phyloP scores from a whole-genome alignment of 2,888 invertebrate genomes.

The Andrena minutula region DNA sequence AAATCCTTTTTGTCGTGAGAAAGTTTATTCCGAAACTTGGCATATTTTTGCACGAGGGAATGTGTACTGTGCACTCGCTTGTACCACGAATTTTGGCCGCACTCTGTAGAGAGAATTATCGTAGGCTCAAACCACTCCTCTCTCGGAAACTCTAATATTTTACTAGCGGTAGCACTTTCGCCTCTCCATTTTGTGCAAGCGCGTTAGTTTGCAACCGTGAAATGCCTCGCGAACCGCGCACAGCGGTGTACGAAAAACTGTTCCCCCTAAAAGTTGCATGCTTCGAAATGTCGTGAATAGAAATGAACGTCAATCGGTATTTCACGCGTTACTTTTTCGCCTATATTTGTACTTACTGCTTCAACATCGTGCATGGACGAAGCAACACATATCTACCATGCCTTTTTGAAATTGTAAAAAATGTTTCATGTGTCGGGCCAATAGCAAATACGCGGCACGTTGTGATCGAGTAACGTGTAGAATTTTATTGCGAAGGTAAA shows the following conservation, averaged over 20 bases:
- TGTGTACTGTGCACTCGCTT: too few species aligned
- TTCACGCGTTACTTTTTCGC: not conserved
- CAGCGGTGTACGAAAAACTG: conserved; percentile 21
- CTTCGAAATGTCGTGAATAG: conserved; percentile 10
- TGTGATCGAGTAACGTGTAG: not conserved
- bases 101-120: too few species aligned
- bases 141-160: conserved; percentile 49
- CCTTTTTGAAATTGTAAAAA: too few species aligned
- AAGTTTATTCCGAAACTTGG: too few species aligned
- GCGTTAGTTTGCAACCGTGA: conserved; percentile 24
- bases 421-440: too few species aligned
- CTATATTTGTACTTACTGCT: conserved; percentile 11
- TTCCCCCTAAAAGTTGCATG: conserved; percentile 24
- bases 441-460: too few species aligned
- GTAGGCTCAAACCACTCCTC: not conserved
- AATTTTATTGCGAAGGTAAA: not conserved
- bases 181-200: conserved; percentile 22
- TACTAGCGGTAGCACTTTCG: conserved; percentile 40
- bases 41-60: too few species aligned
- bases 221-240: conserved; percentile 9
- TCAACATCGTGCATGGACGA: not conserved
- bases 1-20: too few species aligned
- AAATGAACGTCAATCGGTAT: conserved; percentile 11
- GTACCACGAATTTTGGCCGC: too few species aligned
- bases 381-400: too few species aligned